phyloP scores from a whole-genome alignment of 2,797 vertebrate species.

The Poecile montanus region DNA sequence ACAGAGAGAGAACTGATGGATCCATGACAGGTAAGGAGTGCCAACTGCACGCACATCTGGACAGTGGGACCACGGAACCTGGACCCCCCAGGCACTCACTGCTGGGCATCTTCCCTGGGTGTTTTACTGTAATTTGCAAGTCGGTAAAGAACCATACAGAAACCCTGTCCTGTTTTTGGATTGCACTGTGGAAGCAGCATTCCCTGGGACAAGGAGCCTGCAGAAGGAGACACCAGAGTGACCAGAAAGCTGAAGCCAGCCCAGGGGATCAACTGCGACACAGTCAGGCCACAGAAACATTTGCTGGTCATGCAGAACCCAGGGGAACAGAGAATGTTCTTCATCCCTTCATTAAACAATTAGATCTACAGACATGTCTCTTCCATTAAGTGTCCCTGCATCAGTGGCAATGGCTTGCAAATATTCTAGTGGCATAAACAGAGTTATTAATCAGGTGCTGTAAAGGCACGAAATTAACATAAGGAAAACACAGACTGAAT shows the following conservation, averaged over 20 bases:
- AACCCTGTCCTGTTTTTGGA: not conserved
- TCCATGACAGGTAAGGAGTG: not conserved
- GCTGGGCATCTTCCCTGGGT: not conserved
- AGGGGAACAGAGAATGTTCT: not conserved
- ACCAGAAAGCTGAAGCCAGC: not conserved
- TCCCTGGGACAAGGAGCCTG: not conserved
- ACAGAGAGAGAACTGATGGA: not conserved
- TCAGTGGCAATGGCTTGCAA: conserved; percentile 40
- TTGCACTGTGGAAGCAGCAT: not conserved
- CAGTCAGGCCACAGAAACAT: not conserved
- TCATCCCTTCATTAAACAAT: conserved; percentile 40
- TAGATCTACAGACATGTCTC: conserved; percentile 7
- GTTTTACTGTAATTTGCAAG: not conserved
- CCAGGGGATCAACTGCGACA: not conserved
- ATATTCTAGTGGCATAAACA: conserved; percentile 58
- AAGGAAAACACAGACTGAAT: conserved; percentile 29
- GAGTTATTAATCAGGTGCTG: conserved; percentile 45
- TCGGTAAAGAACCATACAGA: not conserved
- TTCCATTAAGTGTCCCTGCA: not conserved
- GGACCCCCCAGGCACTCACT: not conserved
- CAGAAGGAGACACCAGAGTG: not conserved
- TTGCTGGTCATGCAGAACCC: not conserved
- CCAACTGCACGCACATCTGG: too few relatives aligned
- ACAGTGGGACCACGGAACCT: not conserved
- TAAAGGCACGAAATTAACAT: conserved; percentile 54